These are phyloP conservation scores for Tryphoninae sp. DNA, from an alignment of 2,888 invertebrate species.

Conservation along the genomic window DNA sequence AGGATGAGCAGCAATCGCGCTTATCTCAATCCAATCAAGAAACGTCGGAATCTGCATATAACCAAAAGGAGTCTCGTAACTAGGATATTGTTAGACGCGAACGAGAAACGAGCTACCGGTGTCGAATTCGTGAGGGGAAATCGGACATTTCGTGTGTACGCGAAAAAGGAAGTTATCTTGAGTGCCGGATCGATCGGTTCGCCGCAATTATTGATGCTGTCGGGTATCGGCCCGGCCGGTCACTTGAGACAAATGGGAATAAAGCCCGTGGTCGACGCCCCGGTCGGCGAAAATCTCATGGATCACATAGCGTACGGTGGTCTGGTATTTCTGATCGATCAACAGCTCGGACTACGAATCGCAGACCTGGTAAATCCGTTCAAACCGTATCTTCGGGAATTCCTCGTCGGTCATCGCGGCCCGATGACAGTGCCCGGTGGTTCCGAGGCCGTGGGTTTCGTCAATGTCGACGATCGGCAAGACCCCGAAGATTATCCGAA, in stretches of 20 bases:
- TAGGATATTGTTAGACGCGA: conserved; percentile 86
- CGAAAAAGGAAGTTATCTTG: conserved; percentile 91
- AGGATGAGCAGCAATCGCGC: conserved; percentile 85
- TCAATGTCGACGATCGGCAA: conserved; percentile 84
- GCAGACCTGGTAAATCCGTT: conserved; percentile 59
- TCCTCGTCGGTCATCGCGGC: conserved; percentile 79
- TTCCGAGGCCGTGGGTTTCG: conserved; percentile 84
- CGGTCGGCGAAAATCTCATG: conserved; percentile 85
- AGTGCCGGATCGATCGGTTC: conserved; percentile 94
- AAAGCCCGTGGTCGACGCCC: conserved; percentile 83
- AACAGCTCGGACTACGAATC: conserved; percentile 75
- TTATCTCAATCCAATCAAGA: conserved; percentile 83
- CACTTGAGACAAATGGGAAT: conserved; percentile 84
- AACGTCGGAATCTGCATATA: conserved; percentile 86
- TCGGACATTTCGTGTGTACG: conserved; percentile 81
- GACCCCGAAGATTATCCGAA: conserved; percentile 85
- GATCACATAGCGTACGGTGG: conserved; percentile 85
- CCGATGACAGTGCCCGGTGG: conserved; percentile 83
- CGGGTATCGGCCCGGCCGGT: conserved; percentile 85
- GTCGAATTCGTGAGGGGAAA: conserved; percentile 85
- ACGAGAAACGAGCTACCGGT: conserved; percentile 86
- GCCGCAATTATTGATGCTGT: conserved; percentile 94
- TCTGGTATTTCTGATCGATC: conserved; percentile 83
- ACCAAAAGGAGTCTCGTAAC: conserved; percentile 85
- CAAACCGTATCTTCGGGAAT: conserved; percentile 62